Base-by-base conservation (phyloP, 2,797 vertebrate genomes). In the Odontamblyopus rebecca region DNA sequence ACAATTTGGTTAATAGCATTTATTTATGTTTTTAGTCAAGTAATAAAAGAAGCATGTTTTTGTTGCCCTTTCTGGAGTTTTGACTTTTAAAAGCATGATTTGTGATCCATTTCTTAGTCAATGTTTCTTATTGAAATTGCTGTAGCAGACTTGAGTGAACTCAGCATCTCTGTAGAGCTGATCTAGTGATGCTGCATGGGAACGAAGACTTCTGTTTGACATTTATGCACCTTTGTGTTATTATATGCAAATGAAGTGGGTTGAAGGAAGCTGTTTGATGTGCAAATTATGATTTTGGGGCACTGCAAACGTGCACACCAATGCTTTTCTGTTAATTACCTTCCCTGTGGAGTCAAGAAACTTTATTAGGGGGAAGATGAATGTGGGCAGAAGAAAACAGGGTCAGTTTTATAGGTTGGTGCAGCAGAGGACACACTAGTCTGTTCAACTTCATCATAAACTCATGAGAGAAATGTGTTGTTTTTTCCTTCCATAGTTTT, bases 261-360 rank as follows among this genome's bases (percentile, higher is more conserved):
- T 87, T 89, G 76, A 89, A 86, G 83, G 62, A 78, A 69, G 69
- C 62, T 74, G 80, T 93, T 91, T 94, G 90, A 92, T 91, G 89
- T 93, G 88, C 87, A 89, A 92, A 93, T 91, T 59, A 83, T 79
- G 89, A 90, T 89, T 92, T 92, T 85, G 82, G 84, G 86, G 81
- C 86, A 91, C 77, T 73, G 75, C 63, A 77, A 83, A 85, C 91
- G 75, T 88, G 79, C 77, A 79, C 82, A 85, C 85, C 83, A 81
- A 74, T 84, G 76, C 81, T 75, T 86, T 89, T 85, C 84, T 84
- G 81, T 88, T 93, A 93, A 93, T 92, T 92, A 85, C 79, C 77
- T 89, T 91, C 90, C 86, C 85, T 68, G 61, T 73, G 78, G 85
- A 91, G 82, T 86, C 76, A 75, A 85, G 67, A 79, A 86, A 86